Base-by-base conservation (phyloP, 2,888 invertebrate species). In the Nasonia oneida region DNA sequence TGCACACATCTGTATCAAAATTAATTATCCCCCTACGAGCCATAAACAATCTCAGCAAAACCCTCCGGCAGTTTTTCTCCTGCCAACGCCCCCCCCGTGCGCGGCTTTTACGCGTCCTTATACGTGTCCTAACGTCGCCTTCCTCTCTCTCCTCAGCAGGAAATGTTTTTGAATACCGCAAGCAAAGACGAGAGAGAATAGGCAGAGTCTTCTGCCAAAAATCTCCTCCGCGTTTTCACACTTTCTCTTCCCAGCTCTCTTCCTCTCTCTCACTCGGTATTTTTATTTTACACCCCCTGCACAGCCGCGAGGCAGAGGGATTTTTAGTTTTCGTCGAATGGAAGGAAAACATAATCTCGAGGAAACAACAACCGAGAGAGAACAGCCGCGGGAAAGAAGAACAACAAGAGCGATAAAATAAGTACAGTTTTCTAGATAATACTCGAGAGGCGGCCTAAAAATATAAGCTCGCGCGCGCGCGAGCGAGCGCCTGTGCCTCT, bases 161-260 rank as follows among this genome's bases (percentile, higher is more conserved):
- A 90, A 91, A 92, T 92, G 91, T 91, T 92, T 92, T 90, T 89
- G 90, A 91, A 91, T 90, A 90, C 90, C 89, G 82, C 89, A 88
- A 89, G 4, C 33, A 39, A 15, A 14, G 18, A 10, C 1, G 88
- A 14, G 37, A 89, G 89, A 61, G 90, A 90, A 91, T 91, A 91
- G 91, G 90, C 91, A 87, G 90, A 88, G 87, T 88, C 90, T 88
- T 61, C 90, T 92, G 92, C 92, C 92, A 93, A 92, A 92, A 91
- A 1, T 47, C 47, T 92, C 91, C 39, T 73, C n/a, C 23, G 47
- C 71, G 37, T 18, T 71, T 71, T 71, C 71, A 39, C 71, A 37
- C 71, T 29, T 29, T 29, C 0, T 29, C 29, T 37, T 4, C 4
- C 37, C 1, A 37, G 3, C 37, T 37, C 37, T 37, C 37, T 37